Percentiles rank a stretch among this genome's conserved stretches.
These are phyloP conservation scores for Gambelia wislizenii DNA, from an alignment of 2,797 vertebrate species.

Conservation along the genomic window DNA sequence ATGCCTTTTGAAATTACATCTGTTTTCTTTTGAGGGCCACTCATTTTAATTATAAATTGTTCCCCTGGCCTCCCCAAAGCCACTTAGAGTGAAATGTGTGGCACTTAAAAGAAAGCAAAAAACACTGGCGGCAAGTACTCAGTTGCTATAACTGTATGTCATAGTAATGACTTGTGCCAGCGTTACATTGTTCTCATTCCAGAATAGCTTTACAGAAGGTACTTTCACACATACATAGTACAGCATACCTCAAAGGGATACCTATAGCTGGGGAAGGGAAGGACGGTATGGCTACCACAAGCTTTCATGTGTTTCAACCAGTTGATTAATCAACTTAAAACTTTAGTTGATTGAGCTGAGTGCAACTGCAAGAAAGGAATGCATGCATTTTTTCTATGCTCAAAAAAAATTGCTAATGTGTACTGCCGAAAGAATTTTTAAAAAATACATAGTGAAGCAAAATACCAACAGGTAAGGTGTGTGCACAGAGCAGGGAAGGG, in stretches of 20 bases:
- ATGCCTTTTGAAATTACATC: conserved; percentile 24
- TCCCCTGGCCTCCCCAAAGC: conserved; percentile 8
- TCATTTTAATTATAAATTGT: conserved; percentile 38
- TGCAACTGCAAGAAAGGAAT: background rate
- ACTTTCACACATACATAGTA: background rate
- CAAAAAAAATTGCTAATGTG: background rate
- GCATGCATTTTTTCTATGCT: background rate
- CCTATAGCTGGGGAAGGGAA: background rate
- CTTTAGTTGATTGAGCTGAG: background rate
- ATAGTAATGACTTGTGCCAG: background rate
- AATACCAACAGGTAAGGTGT: background rate
- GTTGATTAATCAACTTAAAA: background rate
- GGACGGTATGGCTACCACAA: background rate
- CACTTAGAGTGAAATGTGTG: conserved; percentile 33
- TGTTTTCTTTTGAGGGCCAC: conserved; percentile 35
- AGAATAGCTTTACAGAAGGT: background rate
- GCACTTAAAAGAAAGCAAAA: conserved; percentile 16
- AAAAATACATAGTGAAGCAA: too few species aligned
- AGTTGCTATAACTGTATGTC: conserved; percentile 9
- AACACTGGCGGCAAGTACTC: background rate
- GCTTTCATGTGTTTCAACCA: background rate
- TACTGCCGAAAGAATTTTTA: background rate
- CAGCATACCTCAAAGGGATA: background rate
- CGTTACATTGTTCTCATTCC: conserved; percentile 1
- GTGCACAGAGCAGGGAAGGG: background rate